Evolutionary conservation across 2,113 vertebrate species (phyloP).

Genomic region (Merops nubicus): DNA sequence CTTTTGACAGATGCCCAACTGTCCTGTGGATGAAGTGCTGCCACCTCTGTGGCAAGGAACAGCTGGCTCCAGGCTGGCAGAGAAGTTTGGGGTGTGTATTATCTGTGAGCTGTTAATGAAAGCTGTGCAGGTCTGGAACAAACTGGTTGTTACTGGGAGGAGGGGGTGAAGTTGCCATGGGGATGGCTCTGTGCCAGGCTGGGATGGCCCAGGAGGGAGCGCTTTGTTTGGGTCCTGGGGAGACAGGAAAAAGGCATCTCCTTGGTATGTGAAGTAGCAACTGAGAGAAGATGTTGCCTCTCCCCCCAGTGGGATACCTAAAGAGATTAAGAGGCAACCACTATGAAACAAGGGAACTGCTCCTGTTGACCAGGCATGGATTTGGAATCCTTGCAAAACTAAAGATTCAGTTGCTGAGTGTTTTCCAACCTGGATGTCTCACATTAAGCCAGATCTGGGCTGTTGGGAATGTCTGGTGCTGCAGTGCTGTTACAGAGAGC

Average conservation of each 20-base stretch:
- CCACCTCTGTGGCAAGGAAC: background rate
- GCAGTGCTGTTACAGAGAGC: background rate
- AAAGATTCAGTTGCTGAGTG: background rate
- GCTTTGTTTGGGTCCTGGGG: background rate
- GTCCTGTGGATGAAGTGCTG: background rate
- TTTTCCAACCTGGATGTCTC: background rate
- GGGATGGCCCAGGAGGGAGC: fast-evolving
- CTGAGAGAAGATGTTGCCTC: background rate
- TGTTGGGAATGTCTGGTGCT: background rate
- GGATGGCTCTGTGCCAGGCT: background rate
- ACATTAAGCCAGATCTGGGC: background rate
- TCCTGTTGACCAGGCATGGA: background rate
- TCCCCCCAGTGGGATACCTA: background rate
- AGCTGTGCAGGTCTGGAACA: fast-evolving
- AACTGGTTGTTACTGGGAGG: background rate
- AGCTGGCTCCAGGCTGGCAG: background rate
- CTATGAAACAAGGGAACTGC: background rate
- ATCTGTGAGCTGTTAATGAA: background rate
- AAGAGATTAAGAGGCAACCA: background rate
- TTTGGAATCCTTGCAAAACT: background rate
- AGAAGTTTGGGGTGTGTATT: fast-evolving
- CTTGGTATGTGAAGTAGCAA: background rate
- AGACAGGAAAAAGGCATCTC: background rate
- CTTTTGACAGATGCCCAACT: background rate
- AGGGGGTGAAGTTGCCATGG: background rate